Evolutionary conservation across 2,797 vertebrate species (phyloP), one percentile per base, ranked within the genome.

Genomic region (Anguilla anguilla): DNA sequence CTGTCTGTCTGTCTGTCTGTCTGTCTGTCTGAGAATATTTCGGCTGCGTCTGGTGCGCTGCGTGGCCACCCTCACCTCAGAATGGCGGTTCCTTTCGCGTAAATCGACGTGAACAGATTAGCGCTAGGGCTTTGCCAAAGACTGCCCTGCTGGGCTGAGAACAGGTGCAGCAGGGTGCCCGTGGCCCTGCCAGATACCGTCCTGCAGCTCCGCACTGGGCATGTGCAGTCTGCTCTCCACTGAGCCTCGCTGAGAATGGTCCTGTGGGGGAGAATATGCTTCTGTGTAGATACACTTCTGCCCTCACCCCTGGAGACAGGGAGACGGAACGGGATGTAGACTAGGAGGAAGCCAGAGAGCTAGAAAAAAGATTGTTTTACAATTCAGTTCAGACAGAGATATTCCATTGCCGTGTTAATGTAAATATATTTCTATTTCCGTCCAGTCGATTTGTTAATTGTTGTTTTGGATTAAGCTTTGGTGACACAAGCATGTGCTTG

Each of bases 151-250:
- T 91, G 94, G 94, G 95, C 93, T 87, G 90, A 90, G 89, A 92
- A 94, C 94, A 94, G 94, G 94, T 96, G 93, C 92, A 90, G 93
- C 86, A 77, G 91, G 94, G 92, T 92, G 93, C 90, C 91, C 93
- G 90, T 92, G 90, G 89, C 88, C 28, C 90, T 94, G 95, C 94
- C 95, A 96, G 94, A 89, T 94, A 93, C 89, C 91, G 91, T 91
- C 90, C 88, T 89, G 92, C 89, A 90, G 89, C 93, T 93, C 94
- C 92, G 35, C 91, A 92, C 91, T 92, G 86, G 91, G 93, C 92
- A 93, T 89, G 88, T 87, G 87, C 90, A 88, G 49, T 49, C 77
- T 28, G 77, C 77, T 81, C 43, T 81, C 43, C 22, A 15, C 43
- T 49, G 31, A 10, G 72, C 31, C 31, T 35, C 31, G 2, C 72